Base-by-base conservation (phyloP, 2,113 vertebrate species). In the Gadus chalcogrammus region DNA sequence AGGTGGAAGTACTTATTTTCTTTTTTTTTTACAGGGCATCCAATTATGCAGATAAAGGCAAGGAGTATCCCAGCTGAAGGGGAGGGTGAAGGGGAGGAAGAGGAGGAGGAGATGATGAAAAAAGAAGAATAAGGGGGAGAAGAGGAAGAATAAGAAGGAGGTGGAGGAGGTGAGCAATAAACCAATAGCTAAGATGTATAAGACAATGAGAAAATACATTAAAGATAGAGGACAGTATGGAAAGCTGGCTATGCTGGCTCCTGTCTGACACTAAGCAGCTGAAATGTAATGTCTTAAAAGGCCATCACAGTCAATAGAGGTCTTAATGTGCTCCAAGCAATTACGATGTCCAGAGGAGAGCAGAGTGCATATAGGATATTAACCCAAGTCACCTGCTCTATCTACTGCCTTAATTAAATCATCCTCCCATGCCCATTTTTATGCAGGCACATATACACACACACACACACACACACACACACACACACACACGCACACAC, bases 241-340 rank as follows among this genome's bases (percentile, higher is more conserved):
- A 79, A 83, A 77, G 68, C 76, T 65, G 85, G 74, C 80, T 20
- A 20, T 20, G 20, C 20, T 58, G 80, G 81, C 83, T 87, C 74
- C 73, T 79, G 78, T 88, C 78, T 88, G 89, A 88, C 85, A 84
- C 84, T 86, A 85, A 88, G 80, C 81, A 82, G 84, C 83, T 85
- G 73, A 88, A 87, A 88, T 78, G 82, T 85, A 89, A 90, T 82
- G 86, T 89, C 86, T 87, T 88, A 86, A 89, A 88, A 89, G 89
- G 88, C 88, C 87, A 87, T 82, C 72, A 73, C 84, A 89, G 88
- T 88, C 89, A 87, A 88, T 91, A 87, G 88, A 88, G 85, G 88
- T 90, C 72, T 75, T 88, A 88, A 90, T 89, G 88, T 91, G 86
- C 87, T 89, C 88, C 83, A 91, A 89, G 86, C 86, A 91, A 91